Percentiles rank a stretch among this genome's conserved stretches.
Evolutionary conservation across 2,797 vertebrate species (phyloP).

Genomic region (Zonotrichia albicollis): DNA sequence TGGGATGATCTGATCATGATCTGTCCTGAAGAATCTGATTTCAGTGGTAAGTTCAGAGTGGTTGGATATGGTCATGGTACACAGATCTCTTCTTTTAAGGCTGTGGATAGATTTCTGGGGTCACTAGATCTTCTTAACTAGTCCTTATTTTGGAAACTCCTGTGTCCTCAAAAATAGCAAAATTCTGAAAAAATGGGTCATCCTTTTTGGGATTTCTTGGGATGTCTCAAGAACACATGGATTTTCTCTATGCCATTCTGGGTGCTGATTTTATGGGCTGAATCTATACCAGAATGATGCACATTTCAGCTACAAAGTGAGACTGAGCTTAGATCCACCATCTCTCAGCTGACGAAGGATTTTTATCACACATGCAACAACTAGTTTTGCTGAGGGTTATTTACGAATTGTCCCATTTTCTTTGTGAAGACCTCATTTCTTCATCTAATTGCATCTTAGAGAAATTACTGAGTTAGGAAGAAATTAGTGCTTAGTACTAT

Average conservation of each 20-base stretch:
- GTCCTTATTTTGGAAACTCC: neutral
- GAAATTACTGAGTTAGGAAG: neutral
- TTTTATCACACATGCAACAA: neutral
- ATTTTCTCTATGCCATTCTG: neutral
- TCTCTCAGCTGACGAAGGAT: neutral
- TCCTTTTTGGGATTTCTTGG: neutral
- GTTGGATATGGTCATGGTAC: neutral
- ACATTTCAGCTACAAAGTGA: neutral
- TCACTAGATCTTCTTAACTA: neutral
- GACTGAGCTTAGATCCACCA: neutral
- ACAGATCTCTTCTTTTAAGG: neutral
- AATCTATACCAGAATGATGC: neutral
- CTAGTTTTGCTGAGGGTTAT: neutral
- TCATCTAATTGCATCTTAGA: neutral
- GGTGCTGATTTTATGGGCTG: neutral
- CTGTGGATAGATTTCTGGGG: neutral
- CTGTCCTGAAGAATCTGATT: neutral
- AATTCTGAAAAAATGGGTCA: neutral
- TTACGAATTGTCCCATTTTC: neutral
- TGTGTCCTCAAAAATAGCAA: neutral
- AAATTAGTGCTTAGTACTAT: neutral
- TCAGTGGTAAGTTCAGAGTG: neutral
- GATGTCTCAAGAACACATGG: neutral
- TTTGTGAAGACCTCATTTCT: neutral
- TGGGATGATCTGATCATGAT: neutral